Percentiles rank a stretch among this genome's conserved stretches.
Evolutionary conservation across 2,888 invertebrate genomes (phyloP).

Genomic region (Nomada ferruginata): DNA sequence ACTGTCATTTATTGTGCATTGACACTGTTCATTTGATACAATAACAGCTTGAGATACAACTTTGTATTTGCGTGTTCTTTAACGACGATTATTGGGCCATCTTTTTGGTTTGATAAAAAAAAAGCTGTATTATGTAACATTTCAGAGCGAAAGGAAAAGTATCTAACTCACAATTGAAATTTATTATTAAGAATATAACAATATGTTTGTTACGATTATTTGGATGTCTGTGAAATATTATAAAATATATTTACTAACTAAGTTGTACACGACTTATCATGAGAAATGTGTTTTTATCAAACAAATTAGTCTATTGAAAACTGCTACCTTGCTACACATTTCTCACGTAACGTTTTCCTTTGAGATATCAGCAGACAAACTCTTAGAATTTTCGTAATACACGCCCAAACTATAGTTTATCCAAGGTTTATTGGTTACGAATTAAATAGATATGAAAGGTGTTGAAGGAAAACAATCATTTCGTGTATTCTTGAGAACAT

Average conservation of each 20-base stretch:
- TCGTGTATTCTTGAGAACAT: slow-evolving; percentile 53
- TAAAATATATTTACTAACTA: slow-evolving; percentile 43
- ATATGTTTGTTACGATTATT: slow-evolving; percentile 41
- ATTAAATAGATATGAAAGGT: slow-evolving; percentile 10
- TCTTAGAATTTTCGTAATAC: slow-evolving; percentile 6
- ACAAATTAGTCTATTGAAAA: slow-evolving; percentile 9
- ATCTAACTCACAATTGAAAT: slow-evolving; percentile 35
- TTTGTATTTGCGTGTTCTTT: slow-evolving; percentile 50
- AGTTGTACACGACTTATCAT: slow-evolving; percentile 51
- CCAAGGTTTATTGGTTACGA: slow-evolving; percentile 26
- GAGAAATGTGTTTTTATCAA: slow-evolving; percentile 54
- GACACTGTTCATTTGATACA: slow-evolving; percentile 30
- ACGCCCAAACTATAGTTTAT: slow-evolving; percentile 6
- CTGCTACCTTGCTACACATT: slow-evolving; percentile 59
- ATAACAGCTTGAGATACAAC: slow-evolving; percentile 38
- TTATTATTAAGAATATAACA: slow-evolving; percentile 46
- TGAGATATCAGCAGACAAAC: slow-evolving; percentile 20
- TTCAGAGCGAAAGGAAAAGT: slow-evolving; percentile 36
- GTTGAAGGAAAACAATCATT: slow-evolving; percentile 68
- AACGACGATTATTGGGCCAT: slow-evolving; percentile 54
- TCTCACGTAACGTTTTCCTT: slow-evolving; percentile 62
- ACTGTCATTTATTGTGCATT: slow-evolving; percentile 31
- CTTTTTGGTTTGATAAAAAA: slow-evolving; percentile 46
- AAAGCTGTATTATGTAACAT: slow-evolving; percentile 43
- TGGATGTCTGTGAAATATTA: slow-evolving; percentile 42